Evolutionary conservation across 2,113 vertebrate genomes (phyloP).

Genomic region (Callorhinus ursinus): DNA sequence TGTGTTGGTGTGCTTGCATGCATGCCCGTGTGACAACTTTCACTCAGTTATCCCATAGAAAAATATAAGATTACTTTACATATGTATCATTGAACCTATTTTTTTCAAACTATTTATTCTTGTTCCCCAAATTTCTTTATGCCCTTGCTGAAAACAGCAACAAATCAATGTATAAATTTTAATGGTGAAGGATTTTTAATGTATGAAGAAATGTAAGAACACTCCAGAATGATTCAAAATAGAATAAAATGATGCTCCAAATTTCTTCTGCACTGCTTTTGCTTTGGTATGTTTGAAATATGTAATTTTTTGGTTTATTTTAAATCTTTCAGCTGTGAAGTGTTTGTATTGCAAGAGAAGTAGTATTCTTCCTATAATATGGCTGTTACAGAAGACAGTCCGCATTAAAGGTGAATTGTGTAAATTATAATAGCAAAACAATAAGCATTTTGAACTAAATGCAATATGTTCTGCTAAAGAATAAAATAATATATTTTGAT

Average conservation of each 20-base stretch:
- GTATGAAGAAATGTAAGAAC: background rate
- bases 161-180: background rate
- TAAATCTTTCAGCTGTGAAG: background rate
- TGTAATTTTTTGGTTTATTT: constrained; percentile 6
- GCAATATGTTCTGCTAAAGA: constrained; percentile 18
- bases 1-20: accelerated
- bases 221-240: background rate
- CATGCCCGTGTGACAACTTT: background rate
- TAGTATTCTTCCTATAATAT: background rate
- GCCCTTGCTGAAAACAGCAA: background rate
- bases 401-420: background rate
- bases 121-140: background rate
- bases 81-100: background rate
- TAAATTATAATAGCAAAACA: constrained; percentile 14
- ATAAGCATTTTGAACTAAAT: constrained; percentile 49
- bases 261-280: background rate
- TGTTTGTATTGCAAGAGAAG: constrained; percentile 23
- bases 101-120: constrained; percentile 13
- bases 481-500: constrained; percentile 55
- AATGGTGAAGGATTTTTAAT: background rate
- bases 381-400: background rate
- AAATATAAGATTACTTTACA: background rate
- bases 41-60: background rate
- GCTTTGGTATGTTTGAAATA: background rate
- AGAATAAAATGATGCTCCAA: background rate